Conservation (phyloP, 53 echinoderm and acorn worm species). For the Luidia sarsii region DNA sequence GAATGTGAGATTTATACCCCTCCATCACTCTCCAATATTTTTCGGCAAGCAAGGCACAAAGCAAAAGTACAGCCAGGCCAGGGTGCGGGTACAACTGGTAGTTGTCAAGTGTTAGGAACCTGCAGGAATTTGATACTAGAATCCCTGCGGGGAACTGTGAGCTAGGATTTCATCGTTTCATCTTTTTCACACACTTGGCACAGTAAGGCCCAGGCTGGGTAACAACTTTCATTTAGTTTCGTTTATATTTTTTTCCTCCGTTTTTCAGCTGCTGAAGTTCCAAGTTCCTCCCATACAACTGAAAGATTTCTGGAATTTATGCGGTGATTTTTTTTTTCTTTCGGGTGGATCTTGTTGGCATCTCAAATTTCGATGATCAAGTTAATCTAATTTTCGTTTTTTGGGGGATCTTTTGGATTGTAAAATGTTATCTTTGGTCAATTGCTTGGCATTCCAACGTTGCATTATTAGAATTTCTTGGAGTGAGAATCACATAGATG, state of each 20-base stretch:
- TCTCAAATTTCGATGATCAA: no score
- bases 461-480: no score
- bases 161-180: slow-evolving; percentile 29
- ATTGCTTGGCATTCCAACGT: no score
- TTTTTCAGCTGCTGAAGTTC: not conserved
- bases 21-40: no score
- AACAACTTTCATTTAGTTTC: not conserved
- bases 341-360: no score
- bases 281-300: slow-evolving; percentile 36
- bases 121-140: slow-evolving; percentile 8
- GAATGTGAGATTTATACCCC: no score
- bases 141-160: slow-evolving; percentile 7
- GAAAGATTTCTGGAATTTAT: slow-evolving; percentile 16
- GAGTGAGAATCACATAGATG: no score
- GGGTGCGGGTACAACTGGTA: not conserved
- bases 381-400: no score
- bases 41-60: no score
- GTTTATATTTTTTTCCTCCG: not conserved
- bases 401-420: no score
- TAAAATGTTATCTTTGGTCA: no score
- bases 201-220: not conserved
- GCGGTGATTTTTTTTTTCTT: no score
- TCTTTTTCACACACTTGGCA: not conserved
- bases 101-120: not conserved
- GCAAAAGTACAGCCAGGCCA: not conserved